Evolutionary conservation across 2,113 vertebrate species (phyloP).

Genomic region (Chitala chitala): DNA sequence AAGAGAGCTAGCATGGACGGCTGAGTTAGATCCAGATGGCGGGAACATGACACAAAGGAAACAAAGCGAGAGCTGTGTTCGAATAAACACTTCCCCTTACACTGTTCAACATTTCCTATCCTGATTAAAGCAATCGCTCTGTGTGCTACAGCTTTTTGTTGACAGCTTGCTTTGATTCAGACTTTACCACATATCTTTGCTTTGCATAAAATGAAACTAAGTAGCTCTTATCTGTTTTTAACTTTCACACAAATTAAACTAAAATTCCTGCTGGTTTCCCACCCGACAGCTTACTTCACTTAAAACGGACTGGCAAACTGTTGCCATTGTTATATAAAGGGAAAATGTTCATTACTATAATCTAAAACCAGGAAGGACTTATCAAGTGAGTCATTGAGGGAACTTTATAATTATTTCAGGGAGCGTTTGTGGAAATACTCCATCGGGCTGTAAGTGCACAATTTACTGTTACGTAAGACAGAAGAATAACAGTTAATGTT

Average conservation of each 20-base stretch:
- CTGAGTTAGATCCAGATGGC: neutral
- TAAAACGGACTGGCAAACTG: neutral
- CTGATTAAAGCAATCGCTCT: neutral
- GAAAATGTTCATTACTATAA: neutral
- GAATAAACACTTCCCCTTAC: neutral
- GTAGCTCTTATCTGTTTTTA: neutral
- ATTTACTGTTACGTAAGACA: too few relatives aligned
- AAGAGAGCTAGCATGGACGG: neutral
- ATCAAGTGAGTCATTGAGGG: neutral
- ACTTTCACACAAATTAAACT: neutral
- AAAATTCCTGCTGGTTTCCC: slow-evolving; percentile 10
- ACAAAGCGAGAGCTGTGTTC: neutral
- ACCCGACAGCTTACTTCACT: neutral
- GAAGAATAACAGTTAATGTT: too few relatives aligned
- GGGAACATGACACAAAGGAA: neutral
- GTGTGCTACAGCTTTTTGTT: neutral
- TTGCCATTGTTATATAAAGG: neutral
- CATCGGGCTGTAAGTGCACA: neutral
- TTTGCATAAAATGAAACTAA: neutral
- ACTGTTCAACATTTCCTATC: neutral
- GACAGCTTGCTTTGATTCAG: neutral
- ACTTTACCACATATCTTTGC: neutral
- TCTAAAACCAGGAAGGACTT: too few relatives aligned
- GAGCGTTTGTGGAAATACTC: neutral
- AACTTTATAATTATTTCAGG: neutral